A percentile compares a stretch with the other conserved stretches of the same genome.
phyloP scores from a whole-genome alignment of 2,113 vertebrate species.

The Stigmatopora argus region DNA sequence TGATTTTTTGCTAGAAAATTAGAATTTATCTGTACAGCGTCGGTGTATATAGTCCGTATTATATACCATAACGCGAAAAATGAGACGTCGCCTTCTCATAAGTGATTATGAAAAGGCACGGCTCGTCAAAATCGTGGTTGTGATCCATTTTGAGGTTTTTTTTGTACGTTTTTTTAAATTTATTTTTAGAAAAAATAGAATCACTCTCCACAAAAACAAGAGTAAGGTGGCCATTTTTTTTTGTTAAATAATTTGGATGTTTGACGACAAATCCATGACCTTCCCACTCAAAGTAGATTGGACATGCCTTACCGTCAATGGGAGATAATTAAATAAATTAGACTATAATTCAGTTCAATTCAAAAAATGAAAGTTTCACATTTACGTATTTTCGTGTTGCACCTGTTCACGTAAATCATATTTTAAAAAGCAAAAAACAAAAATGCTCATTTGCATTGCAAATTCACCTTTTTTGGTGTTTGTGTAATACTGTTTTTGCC shows the following conservation, averaged over 20 bases:
- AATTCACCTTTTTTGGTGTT: conserved; percentile 34
- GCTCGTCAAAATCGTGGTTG: conserved; percentile 70
- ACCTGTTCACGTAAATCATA: conserved; percentile 30
- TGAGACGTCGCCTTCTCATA: conserved; percentile 69
- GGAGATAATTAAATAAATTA: neutral
- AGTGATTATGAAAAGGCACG: conserved; percentile 71
- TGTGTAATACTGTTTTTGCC: conserved; percentile 64
- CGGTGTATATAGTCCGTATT: conserved; percentile 43
- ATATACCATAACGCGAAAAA: conserved; percentile 74
- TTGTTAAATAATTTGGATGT: conserved; percentile 36
- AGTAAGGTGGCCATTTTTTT: conserved; percentile 61
- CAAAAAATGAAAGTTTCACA: neutral
- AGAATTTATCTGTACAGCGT: conserved; percentile 77
- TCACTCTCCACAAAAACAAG: conserved; percentile 65
- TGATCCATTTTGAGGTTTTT: conserved; percentile 59
- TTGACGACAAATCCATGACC: neutral
- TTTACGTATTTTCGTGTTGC: neutral
- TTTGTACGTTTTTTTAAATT: neutral
- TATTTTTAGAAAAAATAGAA: conserved; percentile 76
- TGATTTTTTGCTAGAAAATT: conserved; percentile 81
- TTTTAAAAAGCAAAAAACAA: conserved; percentile 50
- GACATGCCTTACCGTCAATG: too few relatives aligned
- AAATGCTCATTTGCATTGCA: conserved; percentile 45
- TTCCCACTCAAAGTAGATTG: neutral
- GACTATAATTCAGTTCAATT: neutral